Percentiles rank a stretch among this genome's conserved stretches.
phyloP scores from a whole-genome alignment of 2,113 vertebrate species.

The Corapipo altera region DNA sequence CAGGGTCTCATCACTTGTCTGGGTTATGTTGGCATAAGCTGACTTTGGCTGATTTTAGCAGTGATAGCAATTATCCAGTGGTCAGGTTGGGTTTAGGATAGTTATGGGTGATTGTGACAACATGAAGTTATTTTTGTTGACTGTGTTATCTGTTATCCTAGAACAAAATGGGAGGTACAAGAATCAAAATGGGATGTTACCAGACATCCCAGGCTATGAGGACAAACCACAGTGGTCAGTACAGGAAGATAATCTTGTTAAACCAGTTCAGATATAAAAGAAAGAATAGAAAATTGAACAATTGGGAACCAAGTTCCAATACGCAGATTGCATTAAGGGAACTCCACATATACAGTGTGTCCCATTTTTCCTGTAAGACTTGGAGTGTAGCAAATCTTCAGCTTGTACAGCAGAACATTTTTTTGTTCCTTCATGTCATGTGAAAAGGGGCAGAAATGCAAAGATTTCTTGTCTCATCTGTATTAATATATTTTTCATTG shows the following conservation, averaged over 20 bases:
- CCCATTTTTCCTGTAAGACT: background rate
- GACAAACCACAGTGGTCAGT: background rate
- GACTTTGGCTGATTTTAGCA: background rate
- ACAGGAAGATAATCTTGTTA: background rate
- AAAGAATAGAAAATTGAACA: background rate
- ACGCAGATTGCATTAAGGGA: background rate
- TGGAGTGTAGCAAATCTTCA: background rate
- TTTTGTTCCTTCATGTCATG: background rate
- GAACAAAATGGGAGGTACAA: background rate
- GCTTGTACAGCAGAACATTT: background rate
- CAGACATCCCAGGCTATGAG: background rate
- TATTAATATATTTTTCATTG: too few species aligned
- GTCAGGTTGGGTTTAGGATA: background rate
- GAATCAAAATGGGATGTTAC: background rate
- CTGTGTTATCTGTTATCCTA: background rate
- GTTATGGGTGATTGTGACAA: background rate
- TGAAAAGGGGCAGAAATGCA: too few species aligned
- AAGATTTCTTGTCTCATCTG: too few species aligned
- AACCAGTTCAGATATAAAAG: background rate
- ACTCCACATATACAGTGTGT: background rate
- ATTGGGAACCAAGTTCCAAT: background rate
- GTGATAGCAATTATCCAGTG: background rate
- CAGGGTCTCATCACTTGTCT: background rate
- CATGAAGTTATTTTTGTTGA: background rate
- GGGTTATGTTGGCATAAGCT: background rate